Percentiles rank a stretch among this genome's conserved stretches.
Conservation (phyloP, 2,888 invertebrate species). For the Bellardia bayeri region DNA sequence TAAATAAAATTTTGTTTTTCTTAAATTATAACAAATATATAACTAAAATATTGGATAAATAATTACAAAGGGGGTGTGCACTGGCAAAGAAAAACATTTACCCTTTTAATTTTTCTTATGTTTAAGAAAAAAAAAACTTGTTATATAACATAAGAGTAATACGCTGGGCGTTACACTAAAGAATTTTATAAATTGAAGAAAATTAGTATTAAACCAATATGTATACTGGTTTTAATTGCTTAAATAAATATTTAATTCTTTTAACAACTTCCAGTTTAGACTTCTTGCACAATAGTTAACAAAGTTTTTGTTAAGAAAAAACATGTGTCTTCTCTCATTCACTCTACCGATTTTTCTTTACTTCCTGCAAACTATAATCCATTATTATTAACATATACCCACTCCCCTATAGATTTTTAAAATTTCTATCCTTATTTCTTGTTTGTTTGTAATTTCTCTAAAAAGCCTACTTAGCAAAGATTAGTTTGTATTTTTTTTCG, state of each 20-base stretch:
- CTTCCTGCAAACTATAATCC: neutral
- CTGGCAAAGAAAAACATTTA: neutral
- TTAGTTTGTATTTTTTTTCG: slow-evolving; percentile 18
- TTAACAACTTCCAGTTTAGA: slow-evolving; percentile 18
- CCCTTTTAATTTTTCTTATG: neutral
- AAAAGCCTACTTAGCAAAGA: slow-evolving; percentile 63
- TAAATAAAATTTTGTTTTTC: slow-evolving; percentile 28
- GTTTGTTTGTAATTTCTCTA: slow-evolving; percentile 46
- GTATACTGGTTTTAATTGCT: neutral
- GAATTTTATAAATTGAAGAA: neutral
- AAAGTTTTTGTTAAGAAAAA: slow-evolving; percentile 26
- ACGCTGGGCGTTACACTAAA: slow-evolving; percentile 28
- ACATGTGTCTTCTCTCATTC: slow-evolving; percentile 59
- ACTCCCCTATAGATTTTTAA: neutral
- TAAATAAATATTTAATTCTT: neutral
- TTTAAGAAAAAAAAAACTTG: neutral
- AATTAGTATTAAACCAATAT: neutral
- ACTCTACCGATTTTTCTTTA: slow-evolving; percentile 33
- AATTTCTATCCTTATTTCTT: slow-evolving; percentile 15
- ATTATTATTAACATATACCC: slow-evolving; percentile 17
- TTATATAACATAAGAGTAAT: too few species aligned
- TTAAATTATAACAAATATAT: slow-evolving; percentile 46
- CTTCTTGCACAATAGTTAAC: slow-evolving; percentile 28
- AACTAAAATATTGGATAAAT: slow-evolving; percentile 5
- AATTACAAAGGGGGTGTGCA: slow-evolving; percentile 20